Percentiles rank a stretch among this genome's conserved stretches.
Conservation (phyloP, 1,140 invertebrate species). For the Pseudomyrmex concolor region DNA sequence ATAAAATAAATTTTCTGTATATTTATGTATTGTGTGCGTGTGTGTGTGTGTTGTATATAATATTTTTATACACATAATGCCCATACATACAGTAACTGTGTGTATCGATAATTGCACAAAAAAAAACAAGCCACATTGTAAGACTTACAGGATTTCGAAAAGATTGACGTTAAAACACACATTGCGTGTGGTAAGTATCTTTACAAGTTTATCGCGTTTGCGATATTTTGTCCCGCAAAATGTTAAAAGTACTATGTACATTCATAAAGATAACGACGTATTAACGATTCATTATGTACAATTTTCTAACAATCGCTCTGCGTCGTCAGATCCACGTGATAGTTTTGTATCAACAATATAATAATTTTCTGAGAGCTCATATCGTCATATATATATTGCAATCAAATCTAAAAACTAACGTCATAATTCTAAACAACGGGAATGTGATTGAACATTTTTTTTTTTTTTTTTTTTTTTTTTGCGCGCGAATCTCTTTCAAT, state of each 20-base stretch:
- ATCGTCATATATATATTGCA: constrained; percentile 46
- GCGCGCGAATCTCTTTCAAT: constrained; percentile 16
- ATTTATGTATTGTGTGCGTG: constrained; percentile 2
- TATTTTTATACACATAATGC: constrained; percentile 16
- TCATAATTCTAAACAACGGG: not conserved
- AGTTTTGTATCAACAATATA: not conserved
- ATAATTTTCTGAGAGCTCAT: not conserved
- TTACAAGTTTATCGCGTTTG: too few relatives aligned
- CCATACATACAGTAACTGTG: not conserved
- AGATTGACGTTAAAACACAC: not conserved
- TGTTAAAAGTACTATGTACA: constrained; percentile 11
- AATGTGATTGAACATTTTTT: constrained; percentile 26
- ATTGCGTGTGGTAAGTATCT: not conserved
- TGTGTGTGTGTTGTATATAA: not conserved
- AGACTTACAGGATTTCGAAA: constrained; percentile 9
- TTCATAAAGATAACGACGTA: constrained; percentile 9
- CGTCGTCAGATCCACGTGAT: not conserved
- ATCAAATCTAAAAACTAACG: constrained; percentile 27
- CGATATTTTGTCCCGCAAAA: too few relatives aligned
- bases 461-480: too few relatives aligned
- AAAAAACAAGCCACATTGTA: not conserved
- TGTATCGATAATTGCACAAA: too few relatives aligned
- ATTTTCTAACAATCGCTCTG: constrained; percentile 5
- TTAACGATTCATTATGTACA: constrained; percentile 25
- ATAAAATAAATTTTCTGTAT: constrained; percentile 31